A percentile compares a stretch with the other conserved stretches of the same genome.
Evolutionary conservation across 2,888 invertebrate species (phyloP).

Genomic region (Leptopilina myrica): DNA sequence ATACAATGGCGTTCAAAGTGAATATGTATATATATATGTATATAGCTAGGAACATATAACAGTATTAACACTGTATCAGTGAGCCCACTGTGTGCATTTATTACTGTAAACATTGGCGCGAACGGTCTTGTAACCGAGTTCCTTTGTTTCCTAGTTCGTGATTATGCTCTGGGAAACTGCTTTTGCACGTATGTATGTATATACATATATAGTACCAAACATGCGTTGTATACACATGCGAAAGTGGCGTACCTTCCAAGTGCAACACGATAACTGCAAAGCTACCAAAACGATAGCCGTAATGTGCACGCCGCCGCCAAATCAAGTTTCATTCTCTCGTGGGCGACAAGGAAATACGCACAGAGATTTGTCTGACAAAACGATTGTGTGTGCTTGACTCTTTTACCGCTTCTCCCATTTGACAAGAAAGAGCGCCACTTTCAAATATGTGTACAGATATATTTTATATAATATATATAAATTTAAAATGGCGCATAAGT

Average conservation of each 20-base stretch:
- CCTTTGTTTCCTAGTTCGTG: slow-evolving; percentile 65
- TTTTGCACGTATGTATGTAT: slow-evolving; percentile 45
- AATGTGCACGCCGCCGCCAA: not conserved
- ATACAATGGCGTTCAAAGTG: slow-evolving; percentile 52
- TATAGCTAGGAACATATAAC: slow-evolving; percentile 20
- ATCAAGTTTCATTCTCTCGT: slow-evolving; percentile 33
- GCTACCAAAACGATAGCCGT: slow-evolving; percentile 42
- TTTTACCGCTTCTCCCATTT: not conserved
- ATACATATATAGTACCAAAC: no score
- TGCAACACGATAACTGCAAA: slow-evolving; percentile 34
- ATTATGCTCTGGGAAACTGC: slow-evolving; percentile 55
- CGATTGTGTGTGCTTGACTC: slow-evolving; percentile 10
- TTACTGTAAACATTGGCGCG: slow-evolving; percentile 65
- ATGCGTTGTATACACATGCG: slow-evolving; percentile 44
- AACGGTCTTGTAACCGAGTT: slow-evolving; percentile 66
- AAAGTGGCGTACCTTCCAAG: slow-evolving; percentile 48
- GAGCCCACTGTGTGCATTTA: slow-evolving; percentile 48
- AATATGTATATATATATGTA: slow-evolving; percentile 38
- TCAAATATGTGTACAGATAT: not conserved
- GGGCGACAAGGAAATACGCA: slow-evolving; percentile 33
- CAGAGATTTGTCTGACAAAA: slow-evolving; percentile 36
- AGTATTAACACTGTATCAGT: not conserved
- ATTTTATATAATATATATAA: slow-evolving; percentile 5
- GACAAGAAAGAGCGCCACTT: slow-evolving; percentile 15
- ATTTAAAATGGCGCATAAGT: slow-evolving; percentile 1